Percentiles rank a stretch among this genome's conserved stretches.
These are phyloP conservation scores for Drosophila anomalata DNA, from an alignment of 2,888 invertebrate genomes.

Conservation along the genomic window DNA sequence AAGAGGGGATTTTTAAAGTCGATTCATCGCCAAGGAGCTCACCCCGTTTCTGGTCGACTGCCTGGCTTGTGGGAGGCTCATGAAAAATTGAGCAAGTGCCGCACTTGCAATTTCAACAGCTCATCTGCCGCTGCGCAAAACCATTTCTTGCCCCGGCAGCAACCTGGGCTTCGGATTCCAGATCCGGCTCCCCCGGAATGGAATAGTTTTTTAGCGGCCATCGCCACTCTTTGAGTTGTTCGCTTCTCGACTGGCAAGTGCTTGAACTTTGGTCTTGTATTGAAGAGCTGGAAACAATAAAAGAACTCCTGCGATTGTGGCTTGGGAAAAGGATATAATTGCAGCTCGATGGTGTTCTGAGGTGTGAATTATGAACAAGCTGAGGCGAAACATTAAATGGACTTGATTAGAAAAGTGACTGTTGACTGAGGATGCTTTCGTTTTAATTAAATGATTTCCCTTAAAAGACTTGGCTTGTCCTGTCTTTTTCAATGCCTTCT, in stretches of 20 bases:
- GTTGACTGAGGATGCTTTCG: neutral
- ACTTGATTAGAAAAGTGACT: neutral
- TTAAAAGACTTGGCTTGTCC: neutral
- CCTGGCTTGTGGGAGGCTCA: slow-evolving; percentile 70
- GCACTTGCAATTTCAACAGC: slow-evolving; percentile 78
- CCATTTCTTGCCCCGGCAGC: slow-evolving; percentile 56
- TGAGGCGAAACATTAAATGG: slow-evolving; percentile 1
- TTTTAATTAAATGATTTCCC: neutral
- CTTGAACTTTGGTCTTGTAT: slow-evolving; percentile 46
- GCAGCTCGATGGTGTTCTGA: slow-evolving; percentile 34
- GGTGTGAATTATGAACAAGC: slow-evolving; percentile 31
- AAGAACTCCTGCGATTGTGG: neutral
- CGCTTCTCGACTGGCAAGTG: slow-evolving; percentile 45
- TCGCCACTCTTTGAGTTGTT: slow-evolving; percentile 32
- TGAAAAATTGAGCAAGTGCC: slow-evolving; percentile 77
- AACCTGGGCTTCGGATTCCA: slow-evolving; percentile 5
- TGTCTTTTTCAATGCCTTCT: too few species aligned
- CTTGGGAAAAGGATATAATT: slow-evolving; percentile 15
- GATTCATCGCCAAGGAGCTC: neutral
- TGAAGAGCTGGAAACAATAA: neutral
- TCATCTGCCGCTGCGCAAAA: slow-evolving; percentile 74
- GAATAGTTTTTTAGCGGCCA: slow-evolving; percentile 5
- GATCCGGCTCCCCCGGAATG: slow-evolving; percentile 12
- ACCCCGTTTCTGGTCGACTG: neutral
- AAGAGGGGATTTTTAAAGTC: neutral